Base-by-base conservation (phyloP, 2,888 invertebrate genomes). In the Mechanitis mazaeus region DNA sequence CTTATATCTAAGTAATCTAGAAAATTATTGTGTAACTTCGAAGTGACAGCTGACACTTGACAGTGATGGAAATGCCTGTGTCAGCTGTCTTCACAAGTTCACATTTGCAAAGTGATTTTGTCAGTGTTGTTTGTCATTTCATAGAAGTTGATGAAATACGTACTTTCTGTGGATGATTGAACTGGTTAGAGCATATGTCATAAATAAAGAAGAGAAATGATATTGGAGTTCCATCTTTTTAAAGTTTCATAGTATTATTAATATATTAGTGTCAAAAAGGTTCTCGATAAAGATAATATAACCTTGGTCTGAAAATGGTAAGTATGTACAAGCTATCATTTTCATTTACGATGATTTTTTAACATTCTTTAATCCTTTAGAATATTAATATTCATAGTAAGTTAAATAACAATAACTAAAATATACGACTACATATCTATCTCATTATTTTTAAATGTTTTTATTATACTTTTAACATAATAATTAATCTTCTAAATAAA, bases 301-400 rank as follows among this genome's bases (percentile, higher is more conserved):
- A 71, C 71, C 69, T 73, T 71, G 71, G 69, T 66, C 61, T 66
- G 61, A 68, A 70, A 71, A 70, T 72, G 69, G 73, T 74, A 62
- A 69, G 73, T 69, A 59, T 65, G 63, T 28, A 50, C 31, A 50
- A 50, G 31, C 31, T 63, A 60, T 50, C 61, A 62, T 35, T 53
- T 50, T 31, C 28, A 50, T 31, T 31, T 50, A 31, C 31, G 28
- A 50, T 7, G 28, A 50, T 50, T 31, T 50, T 50, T 31, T 31
- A 31, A 9, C 7, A 31, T 50, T 28, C 31, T 1, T 31, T 50
- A 50, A 31, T 28, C 6, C 31, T 31, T 28, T 50, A 50, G 9
- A 31, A 20, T 20, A 20, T 20, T 20, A 20, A 20, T 20, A 20
- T 20, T 20, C 20, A 20, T 20, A 20, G 20, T 20, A 20, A 20